phyloP scores from a whole-genome alignment of 2,113 vertebrate species.

The Ammodramus savannarum region DNA sequence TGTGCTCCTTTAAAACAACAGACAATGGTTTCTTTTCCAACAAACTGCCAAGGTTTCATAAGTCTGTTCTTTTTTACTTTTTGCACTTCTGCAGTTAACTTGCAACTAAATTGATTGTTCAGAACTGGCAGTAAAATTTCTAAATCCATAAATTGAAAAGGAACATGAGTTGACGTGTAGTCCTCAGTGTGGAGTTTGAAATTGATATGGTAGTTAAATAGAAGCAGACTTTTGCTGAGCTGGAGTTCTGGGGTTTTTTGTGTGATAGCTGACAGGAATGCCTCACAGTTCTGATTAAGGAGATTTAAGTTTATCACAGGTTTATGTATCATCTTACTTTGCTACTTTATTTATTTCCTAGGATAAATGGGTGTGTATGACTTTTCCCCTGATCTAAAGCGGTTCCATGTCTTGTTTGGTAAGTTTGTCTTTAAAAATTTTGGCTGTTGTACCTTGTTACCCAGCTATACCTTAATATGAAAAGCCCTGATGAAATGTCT shows the following conservation, averaged over 20 bases:
- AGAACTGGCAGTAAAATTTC: not conserved
- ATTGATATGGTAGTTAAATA: not conserved
- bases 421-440: constrained; percentile 53
- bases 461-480: not conserved
- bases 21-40: not conserved
- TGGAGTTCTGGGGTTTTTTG: not conserved
- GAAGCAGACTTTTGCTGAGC: not conserved
- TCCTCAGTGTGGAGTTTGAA: not conserved
- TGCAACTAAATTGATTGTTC: not conserved
- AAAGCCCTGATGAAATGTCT: not conserved
- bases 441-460: not conserved
- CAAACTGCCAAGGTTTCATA: not conserved
- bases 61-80: not conserved
- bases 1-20: constrained; percentile 11
- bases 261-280: not conserved
- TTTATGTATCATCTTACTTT: not conserved
- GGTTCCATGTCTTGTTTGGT: constrained; percentile 83
- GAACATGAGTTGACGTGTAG: not conserved
- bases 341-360: constrained; percentile 18
- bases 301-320: not conserved
- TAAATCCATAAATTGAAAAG: not conserved
- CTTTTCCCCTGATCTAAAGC: constrained; percentile 59
- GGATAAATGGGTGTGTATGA: constrained; percentile 70
- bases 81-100: not conserved
- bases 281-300: not conserved